Percentiles rank a stretch among this genome's conserved stretches.
These are phyloP conservation scores for Drosophila mayri DNA, from an alignment of 1,140 invertebrate species.

Conservation along the genomic window DNA sequence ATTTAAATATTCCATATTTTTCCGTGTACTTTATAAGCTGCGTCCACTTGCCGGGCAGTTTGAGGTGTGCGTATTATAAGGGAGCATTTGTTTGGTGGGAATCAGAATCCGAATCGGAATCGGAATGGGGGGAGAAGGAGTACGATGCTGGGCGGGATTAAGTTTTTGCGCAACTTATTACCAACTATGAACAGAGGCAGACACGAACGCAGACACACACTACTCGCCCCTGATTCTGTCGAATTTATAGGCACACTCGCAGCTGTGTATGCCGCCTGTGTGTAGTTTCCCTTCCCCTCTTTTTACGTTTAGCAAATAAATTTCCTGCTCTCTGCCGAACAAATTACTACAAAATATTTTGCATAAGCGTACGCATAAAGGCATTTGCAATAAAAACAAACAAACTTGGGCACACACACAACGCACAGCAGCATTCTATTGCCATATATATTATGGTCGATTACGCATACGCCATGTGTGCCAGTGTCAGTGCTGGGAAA, in stretches of 20 bases:
- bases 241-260: slow-evolving; percentile 69
- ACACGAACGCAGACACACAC: slow-evolving; percentile 7
- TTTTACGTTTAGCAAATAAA: slow-evolving; percentile 54
- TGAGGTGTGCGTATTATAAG: slow-evolving; percentile 61
- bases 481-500: slow-evolving; percentile 2
- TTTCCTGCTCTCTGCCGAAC: slow-evolving; percentile 60
- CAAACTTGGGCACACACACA: slow-evolving; percentile 37
- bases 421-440: slow-evolving; percentile 6
- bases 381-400: slow-evolving; percentile 77
- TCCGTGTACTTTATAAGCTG: neutral
- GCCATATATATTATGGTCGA: slow-evolving; percentile 56
- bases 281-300: no score
- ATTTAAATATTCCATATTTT: neutral
- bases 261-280: slow-evolving; percentile 40
- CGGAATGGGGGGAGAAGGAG: neutral
- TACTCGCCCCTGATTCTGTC: neutral
- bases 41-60: slow-evolving; percentile 31
- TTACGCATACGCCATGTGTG: slow-evolving; percentile 67
- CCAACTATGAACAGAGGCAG: slow-evolving; percentile 59
- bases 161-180: slow-evolving; percentile 77
- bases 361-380: slow-evolving; percentile 69
- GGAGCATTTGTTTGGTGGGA: slow-evolving; percentile 38
- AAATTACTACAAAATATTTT: slow-evolving; percentile 82
- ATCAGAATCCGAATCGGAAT: slow-evolving; percentile 3
- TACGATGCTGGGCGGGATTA: slow-evolving; percentile 56